Evolutionary conservation across 2,888 invertebrate genomes (phyloP), one percentile per base, ranked within the genome.

Genomic region (Podabrus alpinus): DNA sequence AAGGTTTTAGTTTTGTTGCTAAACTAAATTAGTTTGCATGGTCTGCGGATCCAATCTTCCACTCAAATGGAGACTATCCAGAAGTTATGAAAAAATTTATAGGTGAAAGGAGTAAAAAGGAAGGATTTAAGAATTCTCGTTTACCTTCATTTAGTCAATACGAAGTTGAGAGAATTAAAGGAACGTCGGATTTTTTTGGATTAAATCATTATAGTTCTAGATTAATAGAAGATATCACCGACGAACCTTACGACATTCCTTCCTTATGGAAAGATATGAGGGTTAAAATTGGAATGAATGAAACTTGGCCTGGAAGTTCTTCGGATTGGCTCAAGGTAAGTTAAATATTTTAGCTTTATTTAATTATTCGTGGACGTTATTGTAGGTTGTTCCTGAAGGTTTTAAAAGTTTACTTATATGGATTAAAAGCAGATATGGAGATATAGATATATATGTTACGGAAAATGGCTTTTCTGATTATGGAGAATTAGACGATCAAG

Each of bases 161-260:
- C n/a, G 93, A 94, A 87, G 87, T 93, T 3, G 83, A 87, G 9
- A 86, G 87, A 69, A 90, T 94, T 17, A 86, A 85, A 21, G 91
- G 89, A 0, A 91, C 93, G 0, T 88, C 89, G 0, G 94, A 95
- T 83, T 94, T 93, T 86, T 88, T 95, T 69, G 94, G 94, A 0
- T 84, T 95, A 15, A 95, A 95, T 83, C 91, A 92, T 74, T 95
- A 95, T 93, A 2, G 89, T 90, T 0, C 88, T 15, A 2, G 5
- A 3, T 9, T 73, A 60, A 62, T 71, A 21, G 7, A 4, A 1
- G n/a, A 76, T 15, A 21, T 9, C 10, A 13, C 3, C 1, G 25
- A 60, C 15, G 16, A 59, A 1, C 15, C 45, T 9, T 61, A 68
- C 16, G 62, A 10, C 4, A 29, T 66, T 1, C 74, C 77, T 15